A percentile compares a stretch with the other conserved stretches of the same genome.
Conservation (phyloP, 2,797 vertebrate species). For the Denticeps clupeoides region DNA sequence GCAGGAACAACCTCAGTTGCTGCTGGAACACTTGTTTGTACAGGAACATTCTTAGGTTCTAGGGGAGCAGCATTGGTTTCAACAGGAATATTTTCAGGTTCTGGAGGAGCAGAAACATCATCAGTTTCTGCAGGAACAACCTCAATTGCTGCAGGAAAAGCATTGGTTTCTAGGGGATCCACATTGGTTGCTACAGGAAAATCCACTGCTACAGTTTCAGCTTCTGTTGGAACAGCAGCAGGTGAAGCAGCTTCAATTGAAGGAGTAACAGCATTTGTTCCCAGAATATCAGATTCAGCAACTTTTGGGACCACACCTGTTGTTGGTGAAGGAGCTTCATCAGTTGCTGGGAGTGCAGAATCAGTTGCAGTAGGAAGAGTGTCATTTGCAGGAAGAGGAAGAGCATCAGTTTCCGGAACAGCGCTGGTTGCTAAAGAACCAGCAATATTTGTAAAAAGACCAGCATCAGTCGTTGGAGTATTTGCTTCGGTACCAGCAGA, state of each 20-base stretch:
- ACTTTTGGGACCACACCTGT: slow-evolving; percentile 1
- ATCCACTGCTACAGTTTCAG: background rate
- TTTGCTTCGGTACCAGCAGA: slow-evolving; percentile 13
- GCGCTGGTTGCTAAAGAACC: slow-evolving; percentile 1
- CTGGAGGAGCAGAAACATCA: slow-evolving; percentile 5
- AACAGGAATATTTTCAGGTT: slow-evolving; percentile 5
- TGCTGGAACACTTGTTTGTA: background rate
- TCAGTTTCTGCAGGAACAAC: background rate
- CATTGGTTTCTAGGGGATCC: slow-evolving; percentile 4
- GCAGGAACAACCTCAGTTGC: background rate
- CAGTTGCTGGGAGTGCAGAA: slow-evolving; percentile 6
- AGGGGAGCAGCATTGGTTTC: slow-evolving; percentile 11
- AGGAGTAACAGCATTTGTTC: slow-evolving; percentile 6
- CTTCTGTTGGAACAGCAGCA: slow-evolving; percentile 16
- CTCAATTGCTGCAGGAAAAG: background rate
- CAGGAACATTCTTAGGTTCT: background rate
- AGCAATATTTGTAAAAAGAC: slow-evolving; percentile 8
- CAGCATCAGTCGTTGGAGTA: slow-evolving; percentile 4
- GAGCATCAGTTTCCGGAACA: slow-evolving; percentile 3
- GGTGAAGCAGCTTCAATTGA: slow-evolving; percentile 32
- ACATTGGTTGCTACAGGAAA: background rate
- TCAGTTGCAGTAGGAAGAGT: slow-evolving; percentile 6
- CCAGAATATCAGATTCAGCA: slow-evolving; percentile 11
- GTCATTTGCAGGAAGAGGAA: slow-evolving; percentile 1
- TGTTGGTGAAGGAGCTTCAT: slow-evolving; percentile 14